phyloP scores from a whole-genome alignment of 2,113 vertebrate species.

The Cyphomyrus discorhynchus region DNA sequence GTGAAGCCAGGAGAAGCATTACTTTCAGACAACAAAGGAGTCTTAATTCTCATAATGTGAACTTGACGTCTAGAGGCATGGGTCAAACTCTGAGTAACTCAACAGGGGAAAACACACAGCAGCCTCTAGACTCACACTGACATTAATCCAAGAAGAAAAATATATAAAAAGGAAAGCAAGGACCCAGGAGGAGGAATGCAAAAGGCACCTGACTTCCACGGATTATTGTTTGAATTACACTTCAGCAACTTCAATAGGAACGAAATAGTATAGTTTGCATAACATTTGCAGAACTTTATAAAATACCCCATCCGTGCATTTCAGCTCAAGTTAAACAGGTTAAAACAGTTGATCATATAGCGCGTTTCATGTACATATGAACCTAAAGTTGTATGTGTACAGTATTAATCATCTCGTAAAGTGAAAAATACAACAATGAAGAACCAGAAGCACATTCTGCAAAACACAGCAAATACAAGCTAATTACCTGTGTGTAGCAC shows the following conservation, averaged over 20 bases:
- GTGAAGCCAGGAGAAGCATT: neutral
- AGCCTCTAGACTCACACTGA: neutral
- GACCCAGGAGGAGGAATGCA: neutral
- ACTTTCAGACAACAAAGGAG: neutral
- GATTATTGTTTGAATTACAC: neutral
- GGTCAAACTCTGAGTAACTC: neutral
- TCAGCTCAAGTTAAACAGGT: neutral
- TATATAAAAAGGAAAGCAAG: neutral
- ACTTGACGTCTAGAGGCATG: neutral
- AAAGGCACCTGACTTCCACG: neutral
- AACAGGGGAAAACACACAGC: neutral
- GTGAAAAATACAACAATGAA: neutral
- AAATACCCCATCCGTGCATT: neutral
- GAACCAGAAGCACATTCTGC: neutral
- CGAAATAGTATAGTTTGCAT: neutral
- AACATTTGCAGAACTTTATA: neutral
- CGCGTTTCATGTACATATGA: neutral
- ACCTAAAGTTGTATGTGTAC: neutral
- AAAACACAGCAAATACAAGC: neutral
- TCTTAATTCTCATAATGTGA: neutral
- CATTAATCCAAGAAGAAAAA: neutral
- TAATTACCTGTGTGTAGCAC: slow-evolving; percentile 91
- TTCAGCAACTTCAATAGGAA: neutral
- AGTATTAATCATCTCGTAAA: neutral
- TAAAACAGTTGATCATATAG: neutral